phyloP scores from a whole-genome alignment of 2,113 vertebrate genomes.

The Nettapus auritus region DNA sequence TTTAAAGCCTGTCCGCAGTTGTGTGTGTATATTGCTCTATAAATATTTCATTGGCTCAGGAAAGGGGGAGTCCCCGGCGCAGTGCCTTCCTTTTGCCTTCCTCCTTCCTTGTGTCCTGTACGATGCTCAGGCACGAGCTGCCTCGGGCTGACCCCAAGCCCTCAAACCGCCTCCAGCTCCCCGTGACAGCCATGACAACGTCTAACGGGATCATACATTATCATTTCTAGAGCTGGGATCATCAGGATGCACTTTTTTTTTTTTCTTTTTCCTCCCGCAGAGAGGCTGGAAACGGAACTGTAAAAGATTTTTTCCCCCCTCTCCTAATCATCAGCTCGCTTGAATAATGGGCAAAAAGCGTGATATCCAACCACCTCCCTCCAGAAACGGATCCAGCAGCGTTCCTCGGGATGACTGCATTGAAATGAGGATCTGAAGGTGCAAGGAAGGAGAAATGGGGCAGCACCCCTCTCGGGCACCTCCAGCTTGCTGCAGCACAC shows the following conservation, averaged over 20 bases:
- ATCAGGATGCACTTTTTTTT: not conserved
- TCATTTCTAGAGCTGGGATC: not conserved
- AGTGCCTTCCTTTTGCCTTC: not conserved
- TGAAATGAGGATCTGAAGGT: not conserved
- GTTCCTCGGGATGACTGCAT: rapidly evolving
- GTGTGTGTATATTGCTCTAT: not conserved
- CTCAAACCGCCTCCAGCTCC: not conserved
- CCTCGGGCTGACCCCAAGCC: not conserved
- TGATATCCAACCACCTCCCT: not conserved
- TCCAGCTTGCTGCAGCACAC: not conserved
- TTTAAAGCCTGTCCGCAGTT: not conserved
- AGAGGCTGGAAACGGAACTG: not conserved
- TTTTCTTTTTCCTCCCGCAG: too few relatives aligned
- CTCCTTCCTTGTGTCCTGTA: not conserved
- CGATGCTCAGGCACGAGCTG: not conserved
- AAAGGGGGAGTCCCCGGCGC: not conserved
- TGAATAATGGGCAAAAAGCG: not conserved
- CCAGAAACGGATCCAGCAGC: rapidly evolving
- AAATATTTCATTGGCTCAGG: not conserved
- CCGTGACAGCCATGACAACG: not conserved
- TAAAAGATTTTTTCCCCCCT: not conserved
- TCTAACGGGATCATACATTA: rapidly evolving
- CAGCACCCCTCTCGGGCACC: not conserved
- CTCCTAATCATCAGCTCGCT: not conserved
- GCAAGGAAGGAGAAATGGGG: not conserved